A percentile compares a stretch with the other conserved stretches of the same genome.
phyloP scores from a whole-genome alignment of 2,113 vertebrate species.

The Dryoscopus gambensis region DNA sequence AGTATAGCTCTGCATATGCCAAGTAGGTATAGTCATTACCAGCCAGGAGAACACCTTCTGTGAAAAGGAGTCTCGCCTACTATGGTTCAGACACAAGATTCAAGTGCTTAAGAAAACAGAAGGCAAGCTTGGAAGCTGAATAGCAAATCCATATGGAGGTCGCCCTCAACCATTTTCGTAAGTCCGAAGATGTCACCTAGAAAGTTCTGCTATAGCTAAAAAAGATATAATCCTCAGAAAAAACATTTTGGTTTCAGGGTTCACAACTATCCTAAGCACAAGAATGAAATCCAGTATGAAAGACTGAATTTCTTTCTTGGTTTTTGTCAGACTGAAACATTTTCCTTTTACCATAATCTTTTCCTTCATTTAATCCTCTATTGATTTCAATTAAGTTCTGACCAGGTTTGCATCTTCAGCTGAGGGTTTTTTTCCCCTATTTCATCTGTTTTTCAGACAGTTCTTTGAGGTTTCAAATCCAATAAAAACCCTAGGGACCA shows the following conservation, averaged over 20 bases:
- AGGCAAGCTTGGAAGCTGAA: not conserved
- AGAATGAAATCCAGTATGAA: not conserved
- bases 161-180: accelerated
- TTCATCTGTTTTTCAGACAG: not conserved
- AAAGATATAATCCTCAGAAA: not conserved
- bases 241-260: not conserved
- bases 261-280: not conserved
- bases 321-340: not conserved
- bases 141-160: not conserved
- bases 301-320: not conserved
- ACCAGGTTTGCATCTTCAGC: not conserved
- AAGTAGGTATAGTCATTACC: not conserved
- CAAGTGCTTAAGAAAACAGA: not conserved
- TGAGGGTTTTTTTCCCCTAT: not conserved
- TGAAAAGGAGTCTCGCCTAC: not conserved
- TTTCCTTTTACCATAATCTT: not conserved
- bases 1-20: not conserved
- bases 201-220: not conserved
- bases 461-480: not conserved
- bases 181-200: not conserved
- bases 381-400: not conserved
- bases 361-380: not conserved
- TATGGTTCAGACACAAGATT: not conserved
- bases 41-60: not conserved
- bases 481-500: not conserved